Evolutionary conservation across 2,888 invertebrate genomes (phyloP).

Genomic region (Trichogramma dendrolimi): DNA sequence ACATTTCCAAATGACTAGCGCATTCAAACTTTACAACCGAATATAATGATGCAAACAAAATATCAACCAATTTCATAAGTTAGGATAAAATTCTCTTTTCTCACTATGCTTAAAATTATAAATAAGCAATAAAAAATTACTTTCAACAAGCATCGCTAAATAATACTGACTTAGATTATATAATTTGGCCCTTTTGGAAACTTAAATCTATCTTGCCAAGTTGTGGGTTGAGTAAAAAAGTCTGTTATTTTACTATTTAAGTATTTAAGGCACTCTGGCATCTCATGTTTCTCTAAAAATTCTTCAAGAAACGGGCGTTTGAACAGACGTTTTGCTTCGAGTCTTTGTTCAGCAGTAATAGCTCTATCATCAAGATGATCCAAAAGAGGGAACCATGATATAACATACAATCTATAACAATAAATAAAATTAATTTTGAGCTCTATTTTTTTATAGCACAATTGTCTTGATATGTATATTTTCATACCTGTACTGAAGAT

Average conservation of each 20-base stretch:
- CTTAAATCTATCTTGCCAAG: constrained; percentile 31
- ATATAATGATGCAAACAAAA: too few species aligned
- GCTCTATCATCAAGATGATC: constrained; percentile 68
- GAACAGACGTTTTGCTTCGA: constrained; percentile 63
- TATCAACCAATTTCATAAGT: too few species aligned
- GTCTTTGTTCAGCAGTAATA: constrained; percentile 64
- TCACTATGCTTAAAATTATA: background rate
- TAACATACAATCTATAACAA: constrained; percentile 64
- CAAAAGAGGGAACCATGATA: constrained; percentile 68
- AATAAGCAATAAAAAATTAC: constrained; percentile 11
- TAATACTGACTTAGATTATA: constrained; percentile 28
- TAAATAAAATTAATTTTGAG: constrained; percentile 19
- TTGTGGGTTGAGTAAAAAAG: constrained; percentile 37
- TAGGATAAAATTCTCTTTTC: too few species aligned
- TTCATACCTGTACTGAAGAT: constrained; percentile 68
- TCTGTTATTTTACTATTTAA: constrained; percentile 41
- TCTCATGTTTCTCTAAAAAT: constrained; percentile 43
- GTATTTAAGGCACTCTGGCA: constrained; percentile 44
- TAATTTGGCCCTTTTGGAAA: constrained; percentile 16
- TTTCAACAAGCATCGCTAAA: constrained; percentile 7
- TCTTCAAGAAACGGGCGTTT: constrained; percentile 60
- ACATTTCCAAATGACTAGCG: too few species aligned
- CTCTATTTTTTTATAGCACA: background rate
- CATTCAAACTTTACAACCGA: too few species aligned
- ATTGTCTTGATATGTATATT: constrained; percentile 9